Conservation (phyloP, 1,140 invertebrate genomes). For the Eurosta solidaginis region DNA sequence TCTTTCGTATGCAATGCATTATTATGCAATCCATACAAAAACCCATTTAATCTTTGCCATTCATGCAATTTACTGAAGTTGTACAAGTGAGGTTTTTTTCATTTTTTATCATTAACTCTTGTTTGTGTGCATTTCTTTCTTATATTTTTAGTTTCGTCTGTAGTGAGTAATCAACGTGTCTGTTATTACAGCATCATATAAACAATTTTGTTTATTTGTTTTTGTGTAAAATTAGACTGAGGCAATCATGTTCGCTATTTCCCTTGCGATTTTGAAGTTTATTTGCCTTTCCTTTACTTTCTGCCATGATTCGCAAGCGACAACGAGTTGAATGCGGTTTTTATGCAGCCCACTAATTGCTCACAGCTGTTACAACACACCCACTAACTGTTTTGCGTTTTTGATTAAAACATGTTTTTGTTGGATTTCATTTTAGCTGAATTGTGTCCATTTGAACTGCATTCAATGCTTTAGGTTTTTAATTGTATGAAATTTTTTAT, state of each 20-base stretch:
- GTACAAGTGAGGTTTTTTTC: background rate
- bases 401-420: background rate
- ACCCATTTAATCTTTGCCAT: background rate
- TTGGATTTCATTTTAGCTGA: background rate
- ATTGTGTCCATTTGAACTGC: background rate
- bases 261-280: background rate
- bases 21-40: constrained; percentile 16
- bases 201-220: background rate
- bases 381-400: background rate
- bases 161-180: background rate
- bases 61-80: background rate
- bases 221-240: background rate
- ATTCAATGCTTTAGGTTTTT: background rate
- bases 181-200: background rate
- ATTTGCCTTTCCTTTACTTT: background rate
- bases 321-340: background rate
- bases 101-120: background rate
- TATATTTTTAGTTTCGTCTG: background rate
- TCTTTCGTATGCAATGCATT: background rate
- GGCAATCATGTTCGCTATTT: background rate
- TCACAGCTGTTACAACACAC: constrained; percentile 23
- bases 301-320: background rate
- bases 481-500: background rate
- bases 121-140: background rate
- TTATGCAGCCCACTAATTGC: background rate